A percentile compares a stretch with the other conserved stretches of the same genome.
Evolutionary conservation across 2,888 invertebrate genomes (phyloP).

Genomic region (Plebejus argus): DNA sequence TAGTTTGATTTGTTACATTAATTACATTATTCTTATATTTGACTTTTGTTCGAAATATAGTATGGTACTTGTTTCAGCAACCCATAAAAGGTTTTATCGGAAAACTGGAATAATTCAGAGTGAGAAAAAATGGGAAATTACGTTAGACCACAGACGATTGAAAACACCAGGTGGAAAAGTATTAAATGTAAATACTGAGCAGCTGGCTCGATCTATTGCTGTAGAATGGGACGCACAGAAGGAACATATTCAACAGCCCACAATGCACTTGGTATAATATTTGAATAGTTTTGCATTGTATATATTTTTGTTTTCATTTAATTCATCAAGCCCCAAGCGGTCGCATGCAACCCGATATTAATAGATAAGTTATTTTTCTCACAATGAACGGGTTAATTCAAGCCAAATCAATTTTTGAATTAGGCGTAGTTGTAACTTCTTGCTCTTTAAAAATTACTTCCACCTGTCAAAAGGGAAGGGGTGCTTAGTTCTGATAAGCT

Average conservation of each 20-base stretch:
- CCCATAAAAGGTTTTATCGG: constrained; percentile 87
- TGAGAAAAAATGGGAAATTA: constrained; percentile 90
- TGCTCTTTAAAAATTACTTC: neutral
- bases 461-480: neutral
- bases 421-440: neutral
- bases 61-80: constrained; percentile 54
- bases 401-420: neutral
- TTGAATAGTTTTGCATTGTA: constrained; percentile 10
- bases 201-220: constrained; percentile 95
- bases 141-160: constrained; percentile 92
- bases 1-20: too few species aligned
- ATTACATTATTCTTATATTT: too few species aligned
- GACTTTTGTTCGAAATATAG: neutral
- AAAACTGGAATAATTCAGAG: constrained; percentile 86
- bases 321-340: too few species aligned
- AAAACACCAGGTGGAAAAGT: constrained; percentile 93
- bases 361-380: too few species aligned
- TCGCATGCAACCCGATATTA: too few species aligned
- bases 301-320: too few species aligned
- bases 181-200: constrained; percentile 90
- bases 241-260: constrained; percentile 86
- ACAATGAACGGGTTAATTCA: too few species aligned
- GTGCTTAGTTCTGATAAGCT: neutral
- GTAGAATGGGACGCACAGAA: constrained; percentile 96
- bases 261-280: constrained; percentile 90